Percentiles rank a stretch among this genome's conserved stretches.
Conservation (phyloP, 2,797 vertebrate genomes). For the Aselliscus stoliczkanus region DNA sequence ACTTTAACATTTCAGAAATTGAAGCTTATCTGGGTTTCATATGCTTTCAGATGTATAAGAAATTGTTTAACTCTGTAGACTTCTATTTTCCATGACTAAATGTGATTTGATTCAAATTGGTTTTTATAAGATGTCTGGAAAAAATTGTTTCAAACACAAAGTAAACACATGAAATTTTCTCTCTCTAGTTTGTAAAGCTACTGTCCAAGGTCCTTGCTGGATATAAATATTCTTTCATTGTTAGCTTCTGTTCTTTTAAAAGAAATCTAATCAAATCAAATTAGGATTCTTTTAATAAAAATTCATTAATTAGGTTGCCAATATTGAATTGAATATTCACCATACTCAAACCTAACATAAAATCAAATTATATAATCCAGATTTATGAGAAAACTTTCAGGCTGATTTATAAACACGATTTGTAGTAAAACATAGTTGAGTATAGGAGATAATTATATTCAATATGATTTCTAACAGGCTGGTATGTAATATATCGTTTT, state of each 20-base stretch:
- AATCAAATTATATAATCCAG: neutral
- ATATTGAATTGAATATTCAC: neutral
- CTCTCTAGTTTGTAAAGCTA: neutral
- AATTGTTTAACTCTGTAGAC: neutral
- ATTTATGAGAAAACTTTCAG: neutral
- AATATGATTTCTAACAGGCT: neutral
- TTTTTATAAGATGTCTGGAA: neutral
- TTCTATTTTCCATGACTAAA: neutral
- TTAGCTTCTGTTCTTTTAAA: neutral
- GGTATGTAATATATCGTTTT: neutral
- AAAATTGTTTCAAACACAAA: neutral
- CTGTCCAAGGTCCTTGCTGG: neutral
- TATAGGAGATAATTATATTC: neutral
- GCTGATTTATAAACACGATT: neutral
- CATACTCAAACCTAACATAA: neutral
- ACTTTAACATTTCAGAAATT: constrained; percentile 7
- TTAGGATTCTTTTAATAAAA: neutral
- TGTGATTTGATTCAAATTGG: neutral
- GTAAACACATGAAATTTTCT: neutral
- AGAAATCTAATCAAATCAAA: constrained; percentile 18
- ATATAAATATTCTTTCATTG: neutral
- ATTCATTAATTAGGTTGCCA: neutral
- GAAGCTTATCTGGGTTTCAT: neutral
- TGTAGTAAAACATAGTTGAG: neutral
- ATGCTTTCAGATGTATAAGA: neutral